These are phyloP conservation scores for Prunella strophiata DNA, from an alignment of 2,797 vertebrate species.

Conservation along the genomic window DNA sequence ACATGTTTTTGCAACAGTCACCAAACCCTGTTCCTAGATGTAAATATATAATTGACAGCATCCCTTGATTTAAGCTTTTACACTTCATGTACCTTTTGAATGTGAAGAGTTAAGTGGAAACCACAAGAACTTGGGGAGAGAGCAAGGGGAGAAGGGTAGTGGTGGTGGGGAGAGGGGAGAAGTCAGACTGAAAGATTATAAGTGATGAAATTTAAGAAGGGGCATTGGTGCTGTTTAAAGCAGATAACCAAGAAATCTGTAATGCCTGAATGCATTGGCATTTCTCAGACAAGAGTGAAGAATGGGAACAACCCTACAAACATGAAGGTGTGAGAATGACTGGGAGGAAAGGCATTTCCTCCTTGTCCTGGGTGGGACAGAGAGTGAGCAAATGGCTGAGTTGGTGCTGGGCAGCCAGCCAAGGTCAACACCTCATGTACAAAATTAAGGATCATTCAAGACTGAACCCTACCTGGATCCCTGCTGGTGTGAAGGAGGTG, in stretches of 20 bases:
- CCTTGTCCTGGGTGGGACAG: not conserved
- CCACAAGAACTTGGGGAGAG: rapidly evolving
- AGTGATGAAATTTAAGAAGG: not conserved
- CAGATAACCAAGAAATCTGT: not conserved
- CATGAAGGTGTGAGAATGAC: not conserved
- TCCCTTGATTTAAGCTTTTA: not conserved
- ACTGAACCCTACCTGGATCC: not conserved
- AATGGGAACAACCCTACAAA: not conserved
- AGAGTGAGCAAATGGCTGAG: rapidly evolving
- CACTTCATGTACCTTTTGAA: not conserved
- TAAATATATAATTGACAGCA: not conserved
- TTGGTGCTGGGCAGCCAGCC: not conserved
- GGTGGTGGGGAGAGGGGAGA: not conserved
- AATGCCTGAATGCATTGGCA: not conserved
- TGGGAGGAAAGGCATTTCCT: not conserved
- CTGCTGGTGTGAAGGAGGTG: not conserved
- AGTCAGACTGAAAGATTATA: not conserved
- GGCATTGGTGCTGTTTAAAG: not conserved
- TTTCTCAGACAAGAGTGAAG: not conserved
- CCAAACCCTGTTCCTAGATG: not conserved
- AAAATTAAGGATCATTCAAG: not conserved
- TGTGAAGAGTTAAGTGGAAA: not conserved
- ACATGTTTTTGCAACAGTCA: not conserved
- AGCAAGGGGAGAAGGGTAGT: not conserved
- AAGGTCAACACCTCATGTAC: rapidly evolving